Base-by-base conservation (phyloP, 2,888 invertebrate species). In the Amphiduros pacificus region DNA sequence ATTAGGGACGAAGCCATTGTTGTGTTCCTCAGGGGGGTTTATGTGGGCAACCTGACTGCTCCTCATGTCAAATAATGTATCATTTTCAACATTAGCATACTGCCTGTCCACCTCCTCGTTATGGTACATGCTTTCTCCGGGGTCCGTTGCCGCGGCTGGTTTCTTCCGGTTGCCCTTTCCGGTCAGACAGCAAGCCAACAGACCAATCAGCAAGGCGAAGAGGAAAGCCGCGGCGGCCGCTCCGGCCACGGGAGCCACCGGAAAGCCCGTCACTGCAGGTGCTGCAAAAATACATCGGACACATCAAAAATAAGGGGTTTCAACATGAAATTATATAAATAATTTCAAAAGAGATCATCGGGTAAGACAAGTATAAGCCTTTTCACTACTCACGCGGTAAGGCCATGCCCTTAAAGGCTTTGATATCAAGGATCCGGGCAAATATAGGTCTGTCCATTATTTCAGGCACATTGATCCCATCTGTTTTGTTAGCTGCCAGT, bases 341-440 rank as follows among this genome's bases (percentile, higher is more conserved):
- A n/a, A n/a, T n/a, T n/a, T n/a, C n/a, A n/a, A n/a, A n/a, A n/a
- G n/a, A n/a, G n/a, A n/a, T n/a, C n/a, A n/a, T n/a, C n/a, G n/a
- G n/a, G n/a, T n/a, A n/a, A n/a, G n/a, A n/a, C n/a, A n/a, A n/a
- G n/a, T n/a, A n/a, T n/a, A n/a, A n/a, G n/a, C n/a, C n/a, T n/a
- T n/a, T n/a, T n/a, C n/a, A 49, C 22, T 20, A 53, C 53, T 32
- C 14, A 53, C 53, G 53, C 22, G 53, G 53, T 20, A 53, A 36
- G 3, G 26, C 22, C 22, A 53, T 29, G 22, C 36, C 17, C 22
- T 31, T 31, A n/a, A 32, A 36, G 36, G 36, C 36, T 36, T 17
- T 36, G 17, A 36, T 17, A 36, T 36, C 36, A 36, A 17, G 9
- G 17, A 36, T 36, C 17, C 36, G 9, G 36, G 36, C 36, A 36